Base-by-base conservation (phyloP, 2,797 vertebrate species). In the Phoxinus dragarum region DNA sequence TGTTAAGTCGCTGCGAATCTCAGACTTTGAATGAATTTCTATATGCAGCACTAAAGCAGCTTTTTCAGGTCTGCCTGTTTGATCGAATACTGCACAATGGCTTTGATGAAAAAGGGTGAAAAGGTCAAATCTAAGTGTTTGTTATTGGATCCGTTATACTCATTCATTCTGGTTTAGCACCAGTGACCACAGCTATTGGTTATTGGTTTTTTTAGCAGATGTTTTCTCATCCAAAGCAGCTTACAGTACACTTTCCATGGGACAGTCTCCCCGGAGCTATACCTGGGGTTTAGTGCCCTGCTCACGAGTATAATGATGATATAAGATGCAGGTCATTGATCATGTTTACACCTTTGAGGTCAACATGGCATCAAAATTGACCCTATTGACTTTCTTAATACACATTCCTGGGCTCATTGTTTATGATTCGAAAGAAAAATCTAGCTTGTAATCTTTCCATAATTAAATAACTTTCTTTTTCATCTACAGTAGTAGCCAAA, bases 151-250 rank as follows among this genome's bases (percentile, higher is more conserved):
- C 34, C 1, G 34, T 73, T 74, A 44, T 66, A 27, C 84, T 73
- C 68, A 80, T 85, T 80, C 34, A 38, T 85, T 85, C 66, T 74
- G 54, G 77, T 73, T 80, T 79, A 84, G 75, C 75, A n/a, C 38
- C 66, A 61, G 74, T 78, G 74, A 84, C 74, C 38, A 31, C 49
- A 59, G 66, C 17, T 78, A 69, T 84, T 10, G 49, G 74, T 71
- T 78, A 78, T 84, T 78, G 64, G 49, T 36, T 67, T 12, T 38
- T 69, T 84, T 79, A 84, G 31, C 52, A 79, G 75, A 84, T 72
- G 83, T 79, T 84, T 79, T 84, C 40, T 47, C 49, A 72, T 72
- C 52, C 52, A 80, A 85, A 85, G 56, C 23, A 80, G 84, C 76
- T 85, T 73, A 85, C 83, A n/a, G 66, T 71, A 34, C 75, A 84